A percentile compares a stretch with the other conserved stretches of the same genome.
These are phyloP conservation scores for Metallyticus violacea DNA, from an alignment of 2,888 invertebrate genomes.

Conservation along the genomic window DNA sequence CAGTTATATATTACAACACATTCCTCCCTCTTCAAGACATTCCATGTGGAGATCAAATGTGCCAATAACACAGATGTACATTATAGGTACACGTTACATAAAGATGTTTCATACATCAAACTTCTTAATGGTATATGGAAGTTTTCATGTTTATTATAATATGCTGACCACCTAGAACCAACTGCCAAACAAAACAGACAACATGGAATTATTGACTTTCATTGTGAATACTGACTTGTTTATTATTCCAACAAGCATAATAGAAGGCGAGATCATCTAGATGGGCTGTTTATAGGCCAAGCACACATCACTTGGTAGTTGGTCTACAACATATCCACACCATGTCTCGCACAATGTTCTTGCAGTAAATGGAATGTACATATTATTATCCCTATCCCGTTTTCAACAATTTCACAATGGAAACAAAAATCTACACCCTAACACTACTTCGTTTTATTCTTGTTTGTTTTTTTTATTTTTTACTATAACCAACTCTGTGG, in stretches of 20 bases:
- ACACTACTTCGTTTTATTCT: background rate
- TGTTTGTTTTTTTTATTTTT: slow-evolving; percentile 13
- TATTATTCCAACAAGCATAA: background rate
- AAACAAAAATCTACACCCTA: slow-evolving; percentile 11
- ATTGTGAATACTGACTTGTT: background rate
- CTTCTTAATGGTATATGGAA: background rate
- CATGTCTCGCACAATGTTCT: background rate
- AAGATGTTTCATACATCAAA: background rate
- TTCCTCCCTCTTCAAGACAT: background rate
- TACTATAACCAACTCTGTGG: slow-evolving; percentile 23
- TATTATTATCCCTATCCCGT: slow-evolving; percentile 21
- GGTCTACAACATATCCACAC: background rate
- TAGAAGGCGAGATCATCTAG: background rate
- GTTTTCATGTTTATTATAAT: background rate
- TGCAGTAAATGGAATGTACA: slow-evolving; percentile 35
- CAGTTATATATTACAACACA: background rate
- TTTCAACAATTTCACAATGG: slow-evolving; percentile 28
- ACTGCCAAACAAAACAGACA: background rate
- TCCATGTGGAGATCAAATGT: background rate
- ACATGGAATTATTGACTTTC: background rate
- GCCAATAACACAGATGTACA: background rate
- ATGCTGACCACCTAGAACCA: background rate
- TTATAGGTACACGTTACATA: background rate
- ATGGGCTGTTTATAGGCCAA: slow-evolving; percentile 1
- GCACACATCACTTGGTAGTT: background rate